A percentile compares a stretch with the other conserved stretches of the same genome.
phyloP scores from a whole-genome alignment of 1,140 invertebrate species.

The Mercenaria mercenaria region DNA sequence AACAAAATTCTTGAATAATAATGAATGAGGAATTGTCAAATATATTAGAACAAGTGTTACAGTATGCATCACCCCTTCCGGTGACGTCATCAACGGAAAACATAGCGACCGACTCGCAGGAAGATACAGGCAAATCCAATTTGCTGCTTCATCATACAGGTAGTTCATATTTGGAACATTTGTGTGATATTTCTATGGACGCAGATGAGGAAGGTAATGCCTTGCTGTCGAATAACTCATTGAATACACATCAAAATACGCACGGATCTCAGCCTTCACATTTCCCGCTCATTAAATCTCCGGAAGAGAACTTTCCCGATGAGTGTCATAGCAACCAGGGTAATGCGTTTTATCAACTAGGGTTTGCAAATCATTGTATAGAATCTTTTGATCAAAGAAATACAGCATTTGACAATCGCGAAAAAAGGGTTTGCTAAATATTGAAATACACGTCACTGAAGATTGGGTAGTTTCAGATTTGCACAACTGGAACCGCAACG shows the following conservation, averaged over 20 bases:
- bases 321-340: neutral
- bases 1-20: no score
- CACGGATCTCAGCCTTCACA: no score
- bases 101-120: neutral
- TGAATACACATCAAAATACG: no score
- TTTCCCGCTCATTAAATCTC: no score
- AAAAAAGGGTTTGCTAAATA: constrained; percentile 76
- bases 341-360: neutral
- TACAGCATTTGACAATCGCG: neutral
- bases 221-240: no score
- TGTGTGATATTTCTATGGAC: neutral
- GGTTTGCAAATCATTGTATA: neutral
- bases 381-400: neutral
- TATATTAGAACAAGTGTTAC: constrained; percentile 27
- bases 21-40: constrained; percentile 49
- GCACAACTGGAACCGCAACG: neutral
- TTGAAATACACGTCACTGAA: neutral
- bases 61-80: constrained; percentile 36
- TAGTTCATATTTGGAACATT: neutral
- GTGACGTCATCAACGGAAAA: neutral
- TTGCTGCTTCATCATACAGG: neutral
- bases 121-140: neutral
- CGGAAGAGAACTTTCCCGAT: neutral
- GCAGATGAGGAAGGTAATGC: no score
- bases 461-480: neutral